A percentile compares a stretch with the other conserved stretches of the same genome.
Conservation (phyloP, 2,797 vertebrate genomes). For the Bovichtus variegatus region DNA sequence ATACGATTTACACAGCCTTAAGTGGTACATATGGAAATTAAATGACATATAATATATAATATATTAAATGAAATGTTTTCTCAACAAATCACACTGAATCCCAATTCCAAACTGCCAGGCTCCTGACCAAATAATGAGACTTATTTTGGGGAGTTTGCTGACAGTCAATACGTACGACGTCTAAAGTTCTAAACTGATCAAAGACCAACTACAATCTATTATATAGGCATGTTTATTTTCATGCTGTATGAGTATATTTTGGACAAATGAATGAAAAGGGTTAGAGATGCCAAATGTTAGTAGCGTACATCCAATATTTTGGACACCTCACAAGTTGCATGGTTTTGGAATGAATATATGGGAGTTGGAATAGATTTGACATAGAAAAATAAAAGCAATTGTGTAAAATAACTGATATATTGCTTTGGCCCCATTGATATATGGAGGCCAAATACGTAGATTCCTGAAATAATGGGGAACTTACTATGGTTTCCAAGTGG, state of each 20-base stretch:
- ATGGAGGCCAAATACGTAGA: neutral
- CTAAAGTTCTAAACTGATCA: neutral
- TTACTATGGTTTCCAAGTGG: neutral
- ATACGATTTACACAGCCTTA: neutral
- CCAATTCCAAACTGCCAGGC: neutral
- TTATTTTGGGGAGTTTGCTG: neutral
- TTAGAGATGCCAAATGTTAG: neutral
- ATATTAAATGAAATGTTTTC: too few species aligned
- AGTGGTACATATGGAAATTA: neutral
- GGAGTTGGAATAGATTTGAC: neutral
- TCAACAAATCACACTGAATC: neutral
- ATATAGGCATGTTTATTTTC: neutral
- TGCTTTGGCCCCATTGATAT: neutral
- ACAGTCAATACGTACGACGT: too few species aligned
- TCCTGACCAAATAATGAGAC: neutral
- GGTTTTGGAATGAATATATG: neutral
- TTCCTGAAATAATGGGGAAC: neutral
- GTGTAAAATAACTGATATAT: neutral
- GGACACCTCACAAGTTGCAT: neutral
- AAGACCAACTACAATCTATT: neutral
- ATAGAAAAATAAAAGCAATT: constrained; percentile 21
- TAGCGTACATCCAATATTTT: neutral
- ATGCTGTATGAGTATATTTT: neutral
- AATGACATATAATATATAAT: too few species aligned
- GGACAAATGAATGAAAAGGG: neutral